Base-by-base conservation (phyloP, 2,113 vertebrate genomes). In the Rallus limicola region DNA sequence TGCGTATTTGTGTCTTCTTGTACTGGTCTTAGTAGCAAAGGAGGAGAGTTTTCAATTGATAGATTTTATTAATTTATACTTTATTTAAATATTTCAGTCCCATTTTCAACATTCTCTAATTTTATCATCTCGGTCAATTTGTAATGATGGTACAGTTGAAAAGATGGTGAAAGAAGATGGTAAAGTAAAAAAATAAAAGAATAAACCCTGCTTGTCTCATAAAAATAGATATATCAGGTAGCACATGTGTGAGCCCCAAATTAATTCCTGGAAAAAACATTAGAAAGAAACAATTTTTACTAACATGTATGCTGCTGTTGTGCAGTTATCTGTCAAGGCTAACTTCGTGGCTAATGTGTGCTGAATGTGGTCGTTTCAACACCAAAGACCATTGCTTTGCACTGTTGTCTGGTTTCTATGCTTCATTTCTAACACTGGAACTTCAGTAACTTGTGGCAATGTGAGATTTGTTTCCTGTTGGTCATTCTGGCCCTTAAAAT, bases 201-300 rank as follows among this genome's bases (percentile, higher is more conserved):
- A 68, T 82, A 59, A 83, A 56, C 79, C 59, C 26, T 53, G 17
- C 31, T 91, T 74, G 20, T 79, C 9, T 91, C 62, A 62, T 88
- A 58, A 95, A 95, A 95, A 67, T n/a, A 62, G 2, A 28, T 67
- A 4, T 18, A 46, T 82, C 56, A 85, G 44, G 50, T 28, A 64
- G n/a, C 18, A 82, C 5, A 50, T 86, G n/a, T 6, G 17, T 68
- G 10, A 71, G 31, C 56, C 69, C 58, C 40, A 91, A 86, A 83
- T 69, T 5, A 92, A 65, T 86, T 96, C 62, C 26, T 91, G 58
- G 53, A 64, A 46, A 63, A 38, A 85, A 76, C 9, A 29, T 94
- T 33, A n/a, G 62, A 95, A 93, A 93, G 33, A 92, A 97, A 70
- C 4, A n/a, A 20, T 34, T 71, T 90, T 93, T 65, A 78, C 40